Conservation (phyloP, 2,113 vertebrate species). For the Salvator merianae region DNA sequence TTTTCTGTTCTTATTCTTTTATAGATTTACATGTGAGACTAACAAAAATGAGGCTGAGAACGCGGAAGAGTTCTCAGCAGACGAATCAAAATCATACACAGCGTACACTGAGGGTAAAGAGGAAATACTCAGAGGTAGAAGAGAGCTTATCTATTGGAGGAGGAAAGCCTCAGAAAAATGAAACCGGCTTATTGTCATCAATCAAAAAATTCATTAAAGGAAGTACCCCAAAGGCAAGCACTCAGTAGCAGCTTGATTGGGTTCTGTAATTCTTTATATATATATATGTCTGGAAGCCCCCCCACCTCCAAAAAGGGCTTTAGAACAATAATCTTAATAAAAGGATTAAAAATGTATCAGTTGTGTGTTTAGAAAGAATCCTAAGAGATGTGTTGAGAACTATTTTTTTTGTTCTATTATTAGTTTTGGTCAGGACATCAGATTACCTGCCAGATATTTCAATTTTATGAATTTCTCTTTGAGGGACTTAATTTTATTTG, state of each 20-base stretch:
- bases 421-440: neutral
- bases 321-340: neutral
- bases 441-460: neutral
- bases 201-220: constrained; percentile 86
- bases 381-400: neutral
- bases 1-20: constrained; percentile 30
- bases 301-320: neutral
- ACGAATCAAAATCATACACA: constrained; percentile 79
- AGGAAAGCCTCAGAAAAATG: constrained; percentile 79
- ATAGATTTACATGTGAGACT: constrained; percentile 88
- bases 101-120: constrained; percentile 84
- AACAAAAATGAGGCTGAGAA: constrained; percentile 97
- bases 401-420: too few relatives aligned
- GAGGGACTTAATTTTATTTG: too few relatives aligned
- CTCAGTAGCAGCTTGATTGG: neutral
- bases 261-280: neutral
- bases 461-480: neutral
- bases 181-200: constrained; percentile 79
- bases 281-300: neutral
- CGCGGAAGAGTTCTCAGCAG: constrained; percentile 95
- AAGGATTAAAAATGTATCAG: neutral
- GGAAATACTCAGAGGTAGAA: constrained; percentile 86
- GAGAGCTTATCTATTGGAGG: constrained; percentile 72
- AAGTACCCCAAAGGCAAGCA: constrained; percentile 79
- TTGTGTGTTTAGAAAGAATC: neutral